Evolutionary conservation across 2,888 invertebrate species (phyloP).

Genomic region (Lamellibrachia satsuma): DNA sequence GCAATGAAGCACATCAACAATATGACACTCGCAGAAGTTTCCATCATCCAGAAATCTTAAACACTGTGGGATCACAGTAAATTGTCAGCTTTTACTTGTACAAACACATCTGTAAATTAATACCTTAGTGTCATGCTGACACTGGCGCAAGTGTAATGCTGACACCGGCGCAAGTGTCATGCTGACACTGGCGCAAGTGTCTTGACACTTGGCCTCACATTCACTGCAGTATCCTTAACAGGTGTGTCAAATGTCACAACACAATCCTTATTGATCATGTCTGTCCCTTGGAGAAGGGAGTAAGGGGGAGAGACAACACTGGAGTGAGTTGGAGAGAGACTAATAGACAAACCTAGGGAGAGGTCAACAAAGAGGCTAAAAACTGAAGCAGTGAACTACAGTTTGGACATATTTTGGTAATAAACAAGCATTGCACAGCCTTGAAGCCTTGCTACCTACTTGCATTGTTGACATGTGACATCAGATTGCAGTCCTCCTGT

Average conservation of each 20-base stretch:
- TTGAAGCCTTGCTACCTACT: conserved; percentile 69
- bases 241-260: no score
- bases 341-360: neutral
- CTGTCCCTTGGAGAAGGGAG: neutral
- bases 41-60: neutral
- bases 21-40: neutral
- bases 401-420: neutral
- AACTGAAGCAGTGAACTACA: neutral
- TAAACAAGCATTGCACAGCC: neutral
- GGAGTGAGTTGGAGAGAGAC: neutral
- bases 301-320: neutral
- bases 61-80: neutral
- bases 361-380: neutral
- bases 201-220: no score
- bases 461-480: conserved; percentile 93
- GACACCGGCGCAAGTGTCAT: no score
- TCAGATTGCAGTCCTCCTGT: conserved; percentile 95
- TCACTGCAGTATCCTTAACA: no score
- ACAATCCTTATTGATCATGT: neutral
- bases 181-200: no score
- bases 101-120: neutral
- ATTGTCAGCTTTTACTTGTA: neutral
- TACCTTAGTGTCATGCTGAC: no score
- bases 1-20: conserved; percentile 83
- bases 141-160: no score